These are phyloP conservation scores for Pavo muticus DNA, from an alignment of 2,113 vertebrate species.

Conservation along the genomic window DNA sequence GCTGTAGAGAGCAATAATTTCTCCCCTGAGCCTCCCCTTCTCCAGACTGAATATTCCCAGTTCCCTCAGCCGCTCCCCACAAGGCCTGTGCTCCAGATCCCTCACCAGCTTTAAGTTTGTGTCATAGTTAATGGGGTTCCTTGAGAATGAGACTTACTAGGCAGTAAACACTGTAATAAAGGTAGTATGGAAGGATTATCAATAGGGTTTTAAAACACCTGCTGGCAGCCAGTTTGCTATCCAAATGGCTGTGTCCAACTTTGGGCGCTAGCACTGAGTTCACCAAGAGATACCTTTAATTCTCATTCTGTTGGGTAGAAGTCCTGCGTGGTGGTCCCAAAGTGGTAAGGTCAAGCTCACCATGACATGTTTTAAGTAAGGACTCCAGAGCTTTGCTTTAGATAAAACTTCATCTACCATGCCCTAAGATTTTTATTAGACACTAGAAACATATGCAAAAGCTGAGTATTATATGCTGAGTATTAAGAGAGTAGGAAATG, in stretches of 20 bases:
- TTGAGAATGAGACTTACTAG: no score
- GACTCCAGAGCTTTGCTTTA: neutral
- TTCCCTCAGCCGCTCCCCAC: no score
- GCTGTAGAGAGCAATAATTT: neutral
- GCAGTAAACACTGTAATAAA: no score
- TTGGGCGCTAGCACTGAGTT: neutral
- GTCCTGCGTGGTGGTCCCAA: neutral
- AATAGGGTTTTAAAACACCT: no score
- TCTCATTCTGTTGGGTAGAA: neutral
- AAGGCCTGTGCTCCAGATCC: no score
- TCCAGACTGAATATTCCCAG: neutral
- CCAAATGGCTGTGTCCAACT: accelerated
- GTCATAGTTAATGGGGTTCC: no score
- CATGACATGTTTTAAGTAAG: neutral
- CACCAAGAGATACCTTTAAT: neutral
- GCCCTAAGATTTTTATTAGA: neutral
- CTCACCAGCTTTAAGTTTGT: no score
- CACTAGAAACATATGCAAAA: neutral
- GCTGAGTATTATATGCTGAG: neutral
- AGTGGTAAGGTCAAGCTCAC: neutral
- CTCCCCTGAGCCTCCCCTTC: neutral
- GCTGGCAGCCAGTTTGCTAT: neutral
- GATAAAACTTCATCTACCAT: neutral
- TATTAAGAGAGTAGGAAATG: neutral
- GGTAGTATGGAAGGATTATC: no score